A percentile compares a stretch with the other conserved stretches of the same genome.
Conservation (phyloP, 2,797 vertebrate species). For the Synanceia verrucosa region DNA sequence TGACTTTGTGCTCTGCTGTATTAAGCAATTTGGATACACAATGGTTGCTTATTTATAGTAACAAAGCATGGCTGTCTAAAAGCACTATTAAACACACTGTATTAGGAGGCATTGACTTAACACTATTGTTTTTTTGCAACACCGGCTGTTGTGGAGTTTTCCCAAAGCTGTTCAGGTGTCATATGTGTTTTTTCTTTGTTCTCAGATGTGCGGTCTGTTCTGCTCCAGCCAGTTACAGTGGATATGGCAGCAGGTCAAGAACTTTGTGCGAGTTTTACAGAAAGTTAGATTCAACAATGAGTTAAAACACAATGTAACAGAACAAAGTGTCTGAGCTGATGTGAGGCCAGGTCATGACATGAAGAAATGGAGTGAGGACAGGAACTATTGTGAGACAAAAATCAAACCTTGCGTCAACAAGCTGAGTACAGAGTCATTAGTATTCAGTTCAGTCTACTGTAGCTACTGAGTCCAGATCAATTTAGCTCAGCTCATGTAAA, state of each 20-base stretch:
- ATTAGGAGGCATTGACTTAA: background rate
- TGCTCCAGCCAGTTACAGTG: slow-evolving; percentile 10
- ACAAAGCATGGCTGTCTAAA: background rate
- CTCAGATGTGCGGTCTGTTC: slow-evolving; percentile 2
- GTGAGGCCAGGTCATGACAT: background rate
- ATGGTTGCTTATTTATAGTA: background rate
- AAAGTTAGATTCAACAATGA: background rate
- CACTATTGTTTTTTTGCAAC: background rate
- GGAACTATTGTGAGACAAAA: background rate
- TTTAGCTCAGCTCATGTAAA: slow-evolving; percentile 10
- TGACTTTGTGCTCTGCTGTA: background rate
- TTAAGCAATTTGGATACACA: background rate
- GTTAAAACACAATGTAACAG: background rate
- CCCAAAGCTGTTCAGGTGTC: background rate
- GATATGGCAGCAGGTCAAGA: slow-evolving; percentile 19
- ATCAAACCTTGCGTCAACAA: background rate
- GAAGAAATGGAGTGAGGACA: background rate
- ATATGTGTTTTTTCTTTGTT: slow-evolving; percentile 1
- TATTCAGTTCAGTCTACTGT: background rate
- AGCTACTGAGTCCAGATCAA: background rate
- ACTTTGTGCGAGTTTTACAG: slow-evolving; percentile 10
- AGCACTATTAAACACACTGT: background rate
- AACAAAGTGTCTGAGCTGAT: background rate
- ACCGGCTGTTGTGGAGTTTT: background rate
- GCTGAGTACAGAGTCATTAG: background rate